Evolutionary conservation across 2,797 vertebrate species (phyloP), one percentile per base, ranked within the genome.

Genomic region (Erethizon dorsatum): DNA sequence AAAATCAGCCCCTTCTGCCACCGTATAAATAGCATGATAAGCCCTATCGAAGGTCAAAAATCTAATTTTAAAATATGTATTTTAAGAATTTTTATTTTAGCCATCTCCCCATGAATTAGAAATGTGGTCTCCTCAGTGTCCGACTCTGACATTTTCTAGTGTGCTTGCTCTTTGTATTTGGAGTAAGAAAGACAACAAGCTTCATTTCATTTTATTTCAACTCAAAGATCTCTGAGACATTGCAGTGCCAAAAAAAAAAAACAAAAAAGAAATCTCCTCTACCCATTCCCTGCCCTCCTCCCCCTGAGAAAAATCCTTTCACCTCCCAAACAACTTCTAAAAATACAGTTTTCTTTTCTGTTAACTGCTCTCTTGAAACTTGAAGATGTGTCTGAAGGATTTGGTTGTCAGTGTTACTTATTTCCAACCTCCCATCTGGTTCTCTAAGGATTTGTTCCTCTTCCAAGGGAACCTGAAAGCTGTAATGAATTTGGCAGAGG

Each of bases 11-110:
- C 98, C 97, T 15, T 41, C 98, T 83, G 97, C 80, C 96, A 95
- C 80, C 88, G 71, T 97, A 97, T 97, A 98, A 98, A 98, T 97
- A 98, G 98, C 88, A 90, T 57, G 95, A 97, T 98, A 98, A 98
- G 88, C 90, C 92, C 95, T 96, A 97, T 95, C 90, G 41, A 97
- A 97, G 97, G 96, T 97, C 95, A 97, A 90, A 97, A 96, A 95
- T 94, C 96, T 97, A 97, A 97, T 96, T 98, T 97, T 97, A 97
- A 97, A 96, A 91, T 88, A 92, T n/a, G 28, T 97, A 97, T 97
- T 98, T 98, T 92, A 91, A 97, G 97, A 94, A 85, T 95, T 90
- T 96, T 97, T 96, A 96, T 97, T 96, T 97, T 95, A 96, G 95
- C 20, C 82, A 94, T 84, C 71, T 92, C 97, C 63, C 47, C 18